A percentile compares a stretch with the other conserved stretches of the same genome.
Conservation (phyloP, 2,797 vertebrate genomes). For the Bryconaethiops microstoma region DNA sequence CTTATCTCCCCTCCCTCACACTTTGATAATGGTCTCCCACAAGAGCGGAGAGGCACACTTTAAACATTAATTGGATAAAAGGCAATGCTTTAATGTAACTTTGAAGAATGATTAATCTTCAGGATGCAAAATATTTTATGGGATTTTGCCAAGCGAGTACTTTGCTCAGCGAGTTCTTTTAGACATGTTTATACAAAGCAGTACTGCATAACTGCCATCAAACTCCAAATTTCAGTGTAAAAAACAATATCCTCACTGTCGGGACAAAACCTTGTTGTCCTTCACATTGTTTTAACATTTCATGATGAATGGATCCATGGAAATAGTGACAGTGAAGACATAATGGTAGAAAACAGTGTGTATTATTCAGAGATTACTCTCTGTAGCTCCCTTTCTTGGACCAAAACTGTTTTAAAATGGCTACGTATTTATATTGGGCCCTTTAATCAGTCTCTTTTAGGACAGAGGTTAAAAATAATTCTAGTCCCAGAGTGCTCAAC, state of each 20-base stretch:
- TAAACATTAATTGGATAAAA: conserved; percentile 26
- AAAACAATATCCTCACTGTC: no score
- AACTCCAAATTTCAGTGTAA: no score
- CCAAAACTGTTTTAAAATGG: background rate
- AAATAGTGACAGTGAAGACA: no score
- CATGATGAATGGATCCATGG: no score
- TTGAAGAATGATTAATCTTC: conserved; percentile 14
- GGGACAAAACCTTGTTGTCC: no score
- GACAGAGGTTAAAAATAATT: background rate
- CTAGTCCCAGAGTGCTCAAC: background rate
- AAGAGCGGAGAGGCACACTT: conserved; percentile 13
- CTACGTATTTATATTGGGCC: background rate
- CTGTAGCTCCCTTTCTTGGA: background rate
- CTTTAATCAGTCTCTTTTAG: background rate
- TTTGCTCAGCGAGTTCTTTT: background rate
- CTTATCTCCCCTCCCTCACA: conserved; percentile 17
- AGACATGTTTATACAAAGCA: background rate
- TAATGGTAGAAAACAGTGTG: no score
- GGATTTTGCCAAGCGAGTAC: background rate
- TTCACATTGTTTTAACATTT: no score
- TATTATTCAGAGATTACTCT: background rate
- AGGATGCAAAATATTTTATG: conserved; percentile 11
- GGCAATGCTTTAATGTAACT: conserved; percentile 25
- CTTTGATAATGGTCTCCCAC: conserved; percentile 2
- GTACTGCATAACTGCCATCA: no score